Evolutionary conservation across 2,113 vertebrate genomes (phyloP), one percentile per base, ranked within the genome.

Genomic region (Garra rufa): DNA sequence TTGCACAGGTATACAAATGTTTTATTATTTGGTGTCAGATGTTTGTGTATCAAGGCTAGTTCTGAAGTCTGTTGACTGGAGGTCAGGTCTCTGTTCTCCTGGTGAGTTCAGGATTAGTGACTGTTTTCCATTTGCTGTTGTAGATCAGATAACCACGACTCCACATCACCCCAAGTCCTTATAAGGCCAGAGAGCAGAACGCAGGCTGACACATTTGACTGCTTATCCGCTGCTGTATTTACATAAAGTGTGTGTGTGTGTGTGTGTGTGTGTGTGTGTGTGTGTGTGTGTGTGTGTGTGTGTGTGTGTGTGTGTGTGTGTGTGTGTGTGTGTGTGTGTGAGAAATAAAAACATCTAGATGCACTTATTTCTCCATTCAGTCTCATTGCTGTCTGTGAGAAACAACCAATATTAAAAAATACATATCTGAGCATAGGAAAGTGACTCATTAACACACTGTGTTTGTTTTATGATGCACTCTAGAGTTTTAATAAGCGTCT

Each of bases 111-210:
- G 83, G 88, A 88, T 89, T 88, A 91, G 90, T 6, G 6, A 26
- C 70, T 91, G 90, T 91, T 90, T 91, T 90, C 89, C 89, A 91
- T 95, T 93, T 94, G 92, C 92, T 90, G 91, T 87, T 19, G 65
- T 88, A 88, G 91, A 92, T 94, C 91, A 93, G 89, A 91, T 92
- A 90, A 93, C 91, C 85, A 77, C 71, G 85, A 70, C 82, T 83
- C 88, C 86, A 90, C 90, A 91, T 90, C 88, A 86, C 85, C 59
- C 21, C 3, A 88, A 90, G 88, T 92, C 94, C 94, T 91, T 94
- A 94, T 94, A 94, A 92, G 94, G 93, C 71, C 88, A 90, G 48
- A 89, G 87, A 85, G 65, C 82, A 76, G 59, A 63, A 87, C 87
- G 84, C 89, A 70, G 79, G 3, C 28, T 2, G 5, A 63, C 61